Evolutionary conservation across 2,888 invertebrate species (phyloP), one percentile per base, ranked within the genome.

Genomic region (Phyllotreta striolata): DNA sequence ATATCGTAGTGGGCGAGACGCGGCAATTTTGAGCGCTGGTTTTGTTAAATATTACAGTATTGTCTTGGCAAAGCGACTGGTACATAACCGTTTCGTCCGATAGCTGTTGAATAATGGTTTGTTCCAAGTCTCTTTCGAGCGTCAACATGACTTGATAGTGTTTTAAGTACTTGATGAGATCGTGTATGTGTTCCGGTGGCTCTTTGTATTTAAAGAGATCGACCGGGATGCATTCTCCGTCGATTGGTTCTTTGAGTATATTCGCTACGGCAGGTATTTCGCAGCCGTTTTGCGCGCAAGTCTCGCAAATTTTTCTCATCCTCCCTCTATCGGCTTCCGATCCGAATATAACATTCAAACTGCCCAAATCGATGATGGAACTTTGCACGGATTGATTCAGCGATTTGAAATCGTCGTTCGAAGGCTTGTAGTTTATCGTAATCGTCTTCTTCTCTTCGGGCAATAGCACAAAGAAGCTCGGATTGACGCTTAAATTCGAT

Each of bases 71-170:
- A 3, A 80, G 66, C n/a, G 79, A 74, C 10, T 79, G 77, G 68
- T 76, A 81, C 64, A 77, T 63, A 0, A 73, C 75, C 6, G 79
- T 78, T 51, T 81, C 80, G 61, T 80, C 79, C 3, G 73, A 69
- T 24, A 71, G 75, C 8, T 73, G 76, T 6, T 76, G 72, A 39
- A 79, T 72, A 8, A 81, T 63, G 1, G 80, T 80, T 41, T 72
- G 68, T 47, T 81, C 79, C 8, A 75, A 70, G 69, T 81, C 79
- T 58, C 76, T 77, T 68, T 82, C 82, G 3, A 82, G 59, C 1
- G 79, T 80, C 14, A 82, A 41, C n/a, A 73, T 70, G 37, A 82
- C 73, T 70, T 82, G 81, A 24, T 76, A 74, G 6, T 65, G 68
- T 12, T 67, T 70, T 8, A 81, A 69, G 9, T 74, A 72, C 61